These are phyloP conservation scores for Polymixis lichenea DNA, from an alignment of 2,888 invertebrate genomes.

Conservation along the genomic window DNA sequence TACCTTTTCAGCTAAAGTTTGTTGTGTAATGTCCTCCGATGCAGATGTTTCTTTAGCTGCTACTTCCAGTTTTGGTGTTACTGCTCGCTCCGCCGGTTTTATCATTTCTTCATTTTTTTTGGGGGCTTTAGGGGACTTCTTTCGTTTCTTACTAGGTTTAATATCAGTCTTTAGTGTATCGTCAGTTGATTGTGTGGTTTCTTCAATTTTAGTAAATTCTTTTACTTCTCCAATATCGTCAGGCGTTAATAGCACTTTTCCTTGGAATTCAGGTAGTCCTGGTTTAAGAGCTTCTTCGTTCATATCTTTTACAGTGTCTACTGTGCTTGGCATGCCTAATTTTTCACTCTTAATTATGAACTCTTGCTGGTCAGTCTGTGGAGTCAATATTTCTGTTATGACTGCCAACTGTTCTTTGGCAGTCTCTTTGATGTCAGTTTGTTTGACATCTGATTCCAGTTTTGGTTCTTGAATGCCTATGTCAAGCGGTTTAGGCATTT, in stretches of 20 bases:
- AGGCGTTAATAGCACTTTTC: slow-evolving; percentile 57
- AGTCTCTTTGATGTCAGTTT: slow-evolving; percentile 26
- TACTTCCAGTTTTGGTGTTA: slow-evolving; percentile 32
- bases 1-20: slow-evolving; percentile 40
- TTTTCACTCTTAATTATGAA: slow-evolving; percentile 43
- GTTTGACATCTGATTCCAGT: slow-evolving; percentile 40
- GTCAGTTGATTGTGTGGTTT: slow-evolving; percentile 47
- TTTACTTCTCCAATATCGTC: slow-evolving; percentile 43
- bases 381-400: slow-evolving; percentile 48
- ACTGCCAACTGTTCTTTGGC: slow-evolving; percentile 45
- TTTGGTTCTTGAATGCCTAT: slow-evolving; percentile 41
- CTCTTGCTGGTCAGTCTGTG: slow-evolving; percentile 39
- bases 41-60: slow-evolving; percentile 31
- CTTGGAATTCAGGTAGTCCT: slow-evolving; percentile 18
- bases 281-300: slow-evolving; percentile 12
- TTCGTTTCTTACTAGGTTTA: slow-evolving; percentile 72
- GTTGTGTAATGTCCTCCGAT: slow-evolving; percentile 29
- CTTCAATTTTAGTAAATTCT: slow-evolving; percentile 39
- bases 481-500: slow-evolving; percentile 59
- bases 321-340: slow-evolving; percentile 22
- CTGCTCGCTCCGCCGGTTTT: slow-evolving; percentile 12
- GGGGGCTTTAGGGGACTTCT: slow-evolving; percentile 70
- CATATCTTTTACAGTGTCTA: slow-evolving; percentile 25
- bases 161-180: slow-evolving; percentile 61
- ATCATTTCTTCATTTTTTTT: slow-evolving; percentile 35